phyloP scores from a whole-genome alignment of 2,797 vertebrate species.

The Staurois parvus region DNA sequence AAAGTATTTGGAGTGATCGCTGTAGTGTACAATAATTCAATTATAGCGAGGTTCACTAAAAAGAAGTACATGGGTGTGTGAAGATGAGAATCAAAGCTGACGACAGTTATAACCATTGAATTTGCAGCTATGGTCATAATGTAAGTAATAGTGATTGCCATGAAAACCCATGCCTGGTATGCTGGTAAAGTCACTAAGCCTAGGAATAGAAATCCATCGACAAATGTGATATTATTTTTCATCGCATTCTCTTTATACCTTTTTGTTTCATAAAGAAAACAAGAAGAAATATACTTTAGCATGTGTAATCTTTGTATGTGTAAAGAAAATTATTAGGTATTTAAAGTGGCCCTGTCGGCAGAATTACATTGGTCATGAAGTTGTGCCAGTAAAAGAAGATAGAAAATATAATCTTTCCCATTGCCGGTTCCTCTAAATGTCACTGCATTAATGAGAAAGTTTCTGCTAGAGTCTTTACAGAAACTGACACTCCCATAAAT shows the following conservation, averaged over 20 bases:
- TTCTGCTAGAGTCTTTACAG: too few species aligned
- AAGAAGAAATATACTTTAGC: neutral
- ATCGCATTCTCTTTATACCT: neutral
- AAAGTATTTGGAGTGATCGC: constrained; percentile 9
- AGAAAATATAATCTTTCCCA: too few species aligned
- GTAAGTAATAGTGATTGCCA: neutral
- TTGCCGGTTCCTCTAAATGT: too few species aligned
- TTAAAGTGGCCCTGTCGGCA: too few species aligned
- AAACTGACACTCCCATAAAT: too few species aligned
- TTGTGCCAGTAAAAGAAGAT: too few species aligned
- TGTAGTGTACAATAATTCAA: constrained; percentile 30
- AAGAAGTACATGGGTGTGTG: constrained; percentile 11
- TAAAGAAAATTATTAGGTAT: too few species aligned
- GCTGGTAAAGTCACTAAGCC: constrained; percentile 11
- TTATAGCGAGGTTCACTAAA: neutral
- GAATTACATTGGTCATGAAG: too few species aligned
- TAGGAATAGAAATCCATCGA: constrained; percentile 28
- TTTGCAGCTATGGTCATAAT: neutral
- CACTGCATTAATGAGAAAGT: too few species aligned
- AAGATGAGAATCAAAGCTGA: neutral
- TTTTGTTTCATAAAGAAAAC: neutral
- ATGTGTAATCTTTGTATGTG: too few species aligned
- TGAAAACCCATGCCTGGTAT: neutral
- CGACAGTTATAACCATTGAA: neutral
- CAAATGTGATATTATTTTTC: neutral